phyloP scores from a whole-genome alignment of 30 jellyfish, hydroid and myxozoan genomes.

The Hydra vulgaris region DNA sequence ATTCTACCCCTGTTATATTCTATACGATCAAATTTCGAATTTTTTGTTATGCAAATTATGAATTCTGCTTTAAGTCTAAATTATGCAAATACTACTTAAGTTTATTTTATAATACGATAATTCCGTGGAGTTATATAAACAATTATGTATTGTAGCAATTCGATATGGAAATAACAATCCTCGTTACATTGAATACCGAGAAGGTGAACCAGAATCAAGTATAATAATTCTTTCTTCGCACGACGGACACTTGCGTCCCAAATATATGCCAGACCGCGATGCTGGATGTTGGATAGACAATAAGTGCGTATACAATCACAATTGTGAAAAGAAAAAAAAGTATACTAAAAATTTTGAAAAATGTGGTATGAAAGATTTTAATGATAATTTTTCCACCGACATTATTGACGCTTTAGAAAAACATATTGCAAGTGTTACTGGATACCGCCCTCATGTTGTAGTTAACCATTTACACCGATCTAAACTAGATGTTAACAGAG shows the following conservation, averaged over 20 bases:
- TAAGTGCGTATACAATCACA: conserved; percentile 17
- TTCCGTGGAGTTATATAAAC: not conserved
- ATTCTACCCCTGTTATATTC: no score
- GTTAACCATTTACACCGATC: conserved; percentile 16
- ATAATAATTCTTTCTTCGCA: conserved; percentile 20
- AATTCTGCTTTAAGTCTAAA: no score
- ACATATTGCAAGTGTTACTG: conserved; percentile 5
- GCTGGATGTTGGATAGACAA: conserved; percentile 26
- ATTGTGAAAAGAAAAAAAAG: conserved; percentile 4
- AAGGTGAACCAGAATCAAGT: conserved; percentile 18
- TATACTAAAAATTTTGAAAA: not conserved
- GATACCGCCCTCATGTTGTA: conserved; percentile 13
- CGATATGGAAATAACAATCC: conserved; percentile 26
- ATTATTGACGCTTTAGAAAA: not conserved
- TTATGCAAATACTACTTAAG: no score
- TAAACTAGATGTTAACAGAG: conserved; percentile 8
- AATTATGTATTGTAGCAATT: conserved; percentile 6
- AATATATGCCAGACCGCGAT: conserved; percentile 23
- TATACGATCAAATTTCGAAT: no score
- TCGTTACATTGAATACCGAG: conserved; percentile 21
- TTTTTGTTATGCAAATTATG: no score
- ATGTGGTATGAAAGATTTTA: not conserved
- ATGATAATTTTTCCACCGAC: not conserved
- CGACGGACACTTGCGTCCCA: conserved; percentile 21
- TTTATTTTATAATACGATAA: no score